A percentile compares a stretch with the other conserved stretches of the same genome.
phyloP scores from a whole-genome alignment of 1,140 invertebrate genomes.

The Temnothorax curvispinosus region DNA sequence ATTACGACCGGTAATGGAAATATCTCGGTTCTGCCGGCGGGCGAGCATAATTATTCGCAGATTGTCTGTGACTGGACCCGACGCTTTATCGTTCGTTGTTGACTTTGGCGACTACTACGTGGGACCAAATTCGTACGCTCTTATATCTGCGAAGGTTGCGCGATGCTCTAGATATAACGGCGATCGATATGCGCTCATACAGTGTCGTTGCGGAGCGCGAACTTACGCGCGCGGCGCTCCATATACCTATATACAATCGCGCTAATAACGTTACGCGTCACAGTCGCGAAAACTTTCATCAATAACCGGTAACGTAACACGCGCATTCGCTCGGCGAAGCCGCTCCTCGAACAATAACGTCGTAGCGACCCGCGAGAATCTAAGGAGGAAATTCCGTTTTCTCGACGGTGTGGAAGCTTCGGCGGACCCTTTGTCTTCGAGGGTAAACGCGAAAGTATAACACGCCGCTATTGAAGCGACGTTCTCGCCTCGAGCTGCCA shows the following conservation, averaged over 20 bases:
- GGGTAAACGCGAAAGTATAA: constrained; percentile 49
- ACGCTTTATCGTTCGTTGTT: constrained; percentile 39
- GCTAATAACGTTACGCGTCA: constrained; percentile 60
- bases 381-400: constrained; percentile 55
- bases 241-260: constrained; percentile 27
- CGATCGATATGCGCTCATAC: constrained; percentile 50
- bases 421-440: constrained; percentile 30
- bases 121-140: constrained; percentile 6
- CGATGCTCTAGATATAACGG: constrained; percentile 16
- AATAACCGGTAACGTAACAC: constrained; percentile 57
- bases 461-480: constrained; percentile 23
- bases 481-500: neutral
- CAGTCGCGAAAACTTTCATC: constrained; percentile 57
- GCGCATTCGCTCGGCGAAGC: constrained; percentile 20
- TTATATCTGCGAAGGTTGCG: neutral
- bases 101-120: constrained; percentile 53
- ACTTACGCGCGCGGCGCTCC: constrained; percentile 15
- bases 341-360: constrained; percentile 38
- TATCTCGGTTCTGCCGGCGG: constrained; percentile 26
- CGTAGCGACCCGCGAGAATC: constrained; percentile 25
- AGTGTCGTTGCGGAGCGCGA: neutral
- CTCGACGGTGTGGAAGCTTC: constrained; percentile 9
- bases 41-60: constrained; percentile 43
- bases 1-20: constrained; percentile 43
- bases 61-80: constrained; percentile 23